These are phyloP conservation scores for Nothura maculosa DNA, from an alignment of 2,797 vertebrate species.

Conservation along the genomic window DNA sequence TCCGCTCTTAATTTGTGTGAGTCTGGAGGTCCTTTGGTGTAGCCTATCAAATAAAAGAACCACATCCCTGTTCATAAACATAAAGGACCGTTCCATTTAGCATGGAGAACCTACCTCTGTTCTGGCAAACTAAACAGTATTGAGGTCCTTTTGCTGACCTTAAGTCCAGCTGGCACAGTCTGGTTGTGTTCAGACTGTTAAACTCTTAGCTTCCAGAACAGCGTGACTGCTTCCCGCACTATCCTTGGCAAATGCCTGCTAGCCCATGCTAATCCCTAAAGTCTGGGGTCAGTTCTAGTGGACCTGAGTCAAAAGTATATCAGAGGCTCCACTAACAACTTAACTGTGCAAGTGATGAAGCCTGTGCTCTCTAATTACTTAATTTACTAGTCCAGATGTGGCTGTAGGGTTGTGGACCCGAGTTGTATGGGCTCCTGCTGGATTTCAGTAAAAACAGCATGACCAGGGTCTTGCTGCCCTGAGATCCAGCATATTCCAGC, in stretches of 20 bases:
- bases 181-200: too few species aligned
- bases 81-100: background rate
- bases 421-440: background rate
- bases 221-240: too few species aligned
- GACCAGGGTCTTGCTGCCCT: background rate
- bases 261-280: too few species aligned
- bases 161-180: too few species aligned
- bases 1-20: background rate
- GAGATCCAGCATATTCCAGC: background rate
- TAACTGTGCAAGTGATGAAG: too few species aligned
- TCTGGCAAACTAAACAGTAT: background rate
- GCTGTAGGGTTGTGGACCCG: background rate
- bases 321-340: too few species aligned
- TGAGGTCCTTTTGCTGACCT: background rate
- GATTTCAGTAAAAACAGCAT: background rate
- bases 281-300: too few species aligned
- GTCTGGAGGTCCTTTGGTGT: background rate
- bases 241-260: too few species aligned
- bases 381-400: too few species aligned
- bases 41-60: background rate
- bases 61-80: accelerated
- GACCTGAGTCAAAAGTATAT: too few species aligned
- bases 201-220: too few species aligned
- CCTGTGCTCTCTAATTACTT: too few species aligned
- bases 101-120: background rate